Evolutionary conservation across 2,113 vertebrate species (phyloP).

Genomic region (Cynocephalus volans): DNA sequence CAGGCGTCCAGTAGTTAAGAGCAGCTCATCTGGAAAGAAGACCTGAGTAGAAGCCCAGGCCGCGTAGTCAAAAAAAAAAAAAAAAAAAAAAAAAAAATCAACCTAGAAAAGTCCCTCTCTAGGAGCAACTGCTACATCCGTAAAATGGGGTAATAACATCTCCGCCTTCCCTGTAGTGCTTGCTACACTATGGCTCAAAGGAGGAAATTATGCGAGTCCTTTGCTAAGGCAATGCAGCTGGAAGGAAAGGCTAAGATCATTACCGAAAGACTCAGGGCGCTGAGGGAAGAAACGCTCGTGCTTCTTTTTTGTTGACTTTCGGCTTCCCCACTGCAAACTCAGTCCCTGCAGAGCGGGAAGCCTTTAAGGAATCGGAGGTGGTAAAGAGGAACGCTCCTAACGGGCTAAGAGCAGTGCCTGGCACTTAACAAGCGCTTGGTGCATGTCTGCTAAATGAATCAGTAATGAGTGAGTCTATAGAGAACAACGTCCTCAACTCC

Average conservation of each 20-base stretch:
- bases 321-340: background rate
- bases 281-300: background rate
- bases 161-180: background rate
- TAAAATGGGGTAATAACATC: conserved; percentile 13
- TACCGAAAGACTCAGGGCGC: background rate
- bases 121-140: background rate
- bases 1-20: background rate
- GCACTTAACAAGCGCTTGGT: background rate
- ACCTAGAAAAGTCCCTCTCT: background rate
- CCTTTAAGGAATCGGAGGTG: background rate
- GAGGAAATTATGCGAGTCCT: background rate
- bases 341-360: background rate
- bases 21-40: background rate
- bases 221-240: background rate
- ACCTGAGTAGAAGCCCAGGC: background rate
- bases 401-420: background rate
- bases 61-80: background rate
- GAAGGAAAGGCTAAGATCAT: background rate
- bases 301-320: background rate
- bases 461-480: background rate
- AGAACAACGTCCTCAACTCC: background rate
- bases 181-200: background rate
- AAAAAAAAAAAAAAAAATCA: background rate
- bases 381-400: background rate
- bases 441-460: background rate